These are phyloP conservation scores for Lasiurus borealis DNA, from an alignment of 2,113 vertebrate genomes.

Conservation along the genomic window DNA sequence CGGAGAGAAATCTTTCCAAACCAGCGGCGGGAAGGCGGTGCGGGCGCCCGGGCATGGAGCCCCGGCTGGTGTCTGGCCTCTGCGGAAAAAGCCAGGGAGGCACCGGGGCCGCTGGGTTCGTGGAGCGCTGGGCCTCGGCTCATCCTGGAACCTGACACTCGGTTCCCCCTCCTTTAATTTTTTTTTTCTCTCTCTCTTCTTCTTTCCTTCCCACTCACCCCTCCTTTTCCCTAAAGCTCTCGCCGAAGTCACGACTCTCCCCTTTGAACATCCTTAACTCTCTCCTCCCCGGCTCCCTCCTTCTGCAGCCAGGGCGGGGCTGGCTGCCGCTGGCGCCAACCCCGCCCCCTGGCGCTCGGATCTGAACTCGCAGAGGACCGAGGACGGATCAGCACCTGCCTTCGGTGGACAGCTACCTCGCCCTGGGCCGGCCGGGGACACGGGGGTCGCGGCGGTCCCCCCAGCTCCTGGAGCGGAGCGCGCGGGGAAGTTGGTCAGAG, in stretches of 20 bases:
- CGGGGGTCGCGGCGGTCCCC: not conserved
- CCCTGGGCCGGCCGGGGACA: not conserved
- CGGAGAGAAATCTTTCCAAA: slow-evolving; percentile 90
- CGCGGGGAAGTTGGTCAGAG: slow-evolving; percentile 48
- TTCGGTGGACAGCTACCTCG: slow-evolving; percentile 83
- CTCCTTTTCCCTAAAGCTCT: slow-evolving; percentile 80
- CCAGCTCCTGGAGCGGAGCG: not conserved
- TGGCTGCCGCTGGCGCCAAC: slow-evolving; percentile 64
- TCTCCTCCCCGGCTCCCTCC: slow-evolving; percentile 57
- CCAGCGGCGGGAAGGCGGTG: slow-evolving; percentile 89
- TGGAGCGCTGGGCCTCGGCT: slow-evolving; percentile 76
- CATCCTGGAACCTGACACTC: slow-evolving; percentile 79
- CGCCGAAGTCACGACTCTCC: slow-evolving; percentile 84
- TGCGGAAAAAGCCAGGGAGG: slow-evolving; percentile 69
- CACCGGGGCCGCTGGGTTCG: slow-evolving; percentile 66
- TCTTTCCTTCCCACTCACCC: slow-evolving; percentile 76
- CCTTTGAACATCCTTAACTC: slow-evolving; percentile 83
- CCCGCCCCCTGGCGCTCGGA: slow-evolving; percentile 78
- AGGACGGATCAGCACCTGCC: slow-evolving; percentile 83
- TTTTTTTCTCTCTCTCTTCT: not conserved
- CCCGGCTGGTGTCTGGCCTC: slow-evolving; percentile 63
- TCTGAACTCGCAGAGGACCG: slow-evolving; percentile 42
- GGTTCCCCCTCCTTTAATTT: slow-evolving; percentile 74
- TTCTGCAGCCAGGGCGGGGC: slow-evolving; percentile 73
- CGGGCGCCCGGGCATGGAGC: slow-evolving; percentile 70